These are phyloP conservation scores for Vesta saturnalis DNA, from an alignment of 2,888 invertebrate genomes.

Conservation along the genomic window DNA sequence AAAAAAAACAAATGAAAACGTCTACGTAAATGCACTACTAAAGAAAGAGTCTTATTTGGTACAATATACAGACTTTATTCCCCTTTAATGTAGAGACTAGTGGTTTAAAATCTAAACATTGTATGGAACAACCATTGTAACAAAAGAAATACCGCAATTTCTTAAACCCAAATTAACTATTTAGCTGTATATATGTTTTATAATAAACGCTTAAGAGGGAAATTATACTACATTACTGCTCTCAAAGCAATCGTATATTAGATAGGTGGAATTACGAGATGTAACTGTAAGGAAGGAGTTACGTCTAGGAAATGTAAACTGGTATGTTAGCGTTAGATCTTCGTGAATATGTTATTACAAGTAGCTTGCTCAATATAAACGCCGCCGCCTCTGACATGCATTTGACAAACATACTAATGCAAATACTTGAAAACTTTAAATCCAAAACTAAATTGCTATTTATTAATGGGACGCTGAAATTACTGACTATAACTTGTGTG, in stretches of 20 bases:
- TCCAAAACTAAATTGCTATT: neutral
- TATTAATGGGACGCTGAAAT: neutral
- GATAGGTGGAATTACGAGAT: slow-evolving; percentile 1
- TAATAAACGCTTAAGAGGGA: neutral
- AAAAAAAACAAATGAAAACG: no score
- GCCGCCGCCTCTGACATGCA: neutral
- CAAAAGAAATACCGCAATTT: no score
- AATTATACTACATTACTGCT: slow-evolving; percentile 5
- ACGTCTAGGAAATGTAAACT: slow-evolving; percentile 8
- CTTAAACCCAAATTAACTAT: no score
- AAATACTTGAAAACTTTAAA: slow-evolving; percentile 6
- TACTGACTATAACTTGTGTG: no score
- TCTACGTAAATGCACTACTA: no score
- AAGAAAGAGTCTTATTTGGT: no score
- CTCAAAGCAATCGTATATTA: slow-evolving; percentile 13
- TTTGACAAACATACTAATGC: neutral
- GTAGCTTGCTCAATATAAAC: neutral
- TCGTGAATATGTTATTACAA: slow-evolving; percentile 12
- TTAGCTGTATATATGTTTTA: neutral
- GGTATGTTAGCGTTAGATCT: slow-evolving; percentile 8
- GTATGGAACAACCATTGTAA: no score
- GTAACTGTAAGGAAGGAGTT: slow-evolving; percentile 5
- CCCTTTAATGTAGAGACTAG: no score
- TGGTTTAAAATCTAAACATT: no score
- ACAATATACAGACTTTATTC: no score